A percentile compares a stretch with the other conserved stretches of the same genome.
These are phyloP conservation scores for Bradypus variegatus DNA, from an alignment of 2,797 vertebrate species.

Conservation along the genomic window DNA sequence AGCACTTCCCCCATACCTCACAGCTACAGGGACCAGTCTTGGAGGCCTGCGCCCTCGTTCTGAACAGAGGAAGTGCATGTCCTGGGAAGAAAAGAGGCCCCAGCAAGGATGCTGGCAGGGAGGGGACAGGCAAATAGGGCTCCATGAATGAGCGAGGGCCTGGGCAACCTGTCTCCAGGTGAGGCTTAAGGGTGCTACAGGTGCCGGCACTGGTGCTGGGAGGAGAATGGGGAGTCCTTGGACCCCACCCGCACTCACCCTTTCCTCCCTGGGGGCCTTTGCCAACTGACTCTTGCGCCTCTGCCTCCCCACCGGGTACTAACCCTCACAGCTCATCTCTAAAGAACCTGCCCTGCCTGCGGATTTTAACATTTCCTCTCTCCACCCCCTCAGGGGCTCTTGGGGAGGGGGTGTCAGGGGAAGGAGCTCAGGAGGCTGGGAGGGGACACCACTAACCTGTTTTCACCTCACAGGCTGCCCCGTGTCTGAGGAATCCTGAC, in stretches of 20 bases:
- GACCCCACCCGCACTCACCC: not conserved
- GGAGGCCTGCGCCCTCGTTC: not conserved
- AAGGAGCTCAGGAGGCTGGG: slow-evolving; percentile 45
- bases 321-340: slow-evolving; percentile 70
- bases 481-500: slow-evolving; percentile 81
- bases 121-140: not conserved
- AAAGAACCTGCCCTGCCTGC: slow-evolving; percentile 71
- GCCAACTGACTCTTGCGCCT: slow-evolving; percentile 46
- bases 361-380: slow-evolving; percentile 50
- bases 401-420: slow-evolving; percentile 41
- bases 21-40: not conserved
- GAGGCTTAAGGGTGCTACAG: not conserved
- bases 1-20: not conserved
- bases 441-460: slow-evolving; percentile 60
- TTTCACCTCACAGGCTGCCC: slow-evolving; percentile 69
- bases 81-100: not conserved
- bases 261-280: slow-evolving; percentile 18
- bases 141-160: not conserved
- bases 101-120: not conserved
- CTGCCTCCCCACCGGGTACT: slow-evolving; percentile 70
- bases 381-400: slow-evolving; percentile 34
- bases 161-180: not conserved
- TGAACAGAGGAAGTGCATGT: not conserved
- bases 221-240: not conserved
- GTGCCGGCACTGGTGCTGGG: not conserved